Evolutionary conservation across 1,140 invertebrate genomes (phyloP).

Genomic region (Bombus cullumanus): DNA sequence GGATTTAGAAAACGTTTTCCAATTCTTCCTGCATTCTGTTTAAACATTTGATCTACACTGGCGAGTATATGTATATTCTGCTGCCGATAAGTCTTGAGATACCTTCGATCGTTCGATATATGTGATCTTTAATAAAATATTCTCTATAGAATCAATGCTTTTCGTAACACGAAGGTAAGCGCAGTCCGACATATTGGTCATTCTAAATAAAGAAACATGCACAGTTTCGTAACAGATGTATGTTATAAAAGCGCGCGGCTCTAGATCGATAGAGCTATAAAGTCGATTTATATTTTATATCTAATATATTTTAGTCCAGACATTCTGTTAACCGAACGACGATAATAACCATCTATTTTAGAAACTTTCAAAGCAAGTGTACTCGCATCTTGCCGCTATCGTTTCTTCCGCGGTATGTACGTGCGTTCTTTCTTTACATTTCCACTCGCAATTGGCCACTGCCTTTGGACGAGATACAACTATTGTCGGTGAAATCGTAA

Average conservation of each 20-base stretch:
- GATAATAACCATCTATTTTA: constrained; percentile 6
- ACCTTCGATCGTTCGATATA: too few species aligned
- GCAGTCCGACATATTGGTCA: not conserved
- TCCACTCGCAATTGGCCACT: not conserved
- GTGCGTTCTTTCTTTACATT: not conserved
- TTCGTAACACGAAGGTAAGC: not conserved
- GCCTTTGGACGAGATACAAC: constrained; percentile 61
- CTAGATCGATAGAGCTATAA: not conserved
- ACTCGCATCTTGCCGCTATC: not conserved
- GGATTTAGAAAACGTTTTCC: too few species aligned
- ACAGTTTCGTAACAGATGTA: not conserved
- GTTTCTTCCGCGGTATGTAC: constrained; percentile 27
- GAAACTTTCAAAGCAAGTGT: not conserved
- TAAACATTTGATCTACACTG: too few species aligned
- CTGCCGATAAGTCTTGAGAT: too few species aligned
- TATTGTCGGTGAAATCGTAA: constrained; percentile 62
- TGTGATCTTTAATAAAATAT: too few species aligned
- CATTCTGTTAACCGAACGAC: not conserved
- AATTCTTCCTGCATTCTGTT: too few species aligned
- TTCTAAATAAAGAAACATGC: not conserved
- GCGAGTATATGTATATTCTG: too few species aligned
- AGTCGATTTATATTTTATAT: not conserved
- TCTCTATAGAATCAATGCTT: not conserved
- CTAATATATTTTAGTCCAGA: not conserved
- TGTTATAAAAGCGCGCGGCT: not conserved